These are phyloP conservation scores for Brienomyrus brachyistius DNA, from an alignment of 2,113 vertebrate genomes.

Conservation along the genomic window DNA sequence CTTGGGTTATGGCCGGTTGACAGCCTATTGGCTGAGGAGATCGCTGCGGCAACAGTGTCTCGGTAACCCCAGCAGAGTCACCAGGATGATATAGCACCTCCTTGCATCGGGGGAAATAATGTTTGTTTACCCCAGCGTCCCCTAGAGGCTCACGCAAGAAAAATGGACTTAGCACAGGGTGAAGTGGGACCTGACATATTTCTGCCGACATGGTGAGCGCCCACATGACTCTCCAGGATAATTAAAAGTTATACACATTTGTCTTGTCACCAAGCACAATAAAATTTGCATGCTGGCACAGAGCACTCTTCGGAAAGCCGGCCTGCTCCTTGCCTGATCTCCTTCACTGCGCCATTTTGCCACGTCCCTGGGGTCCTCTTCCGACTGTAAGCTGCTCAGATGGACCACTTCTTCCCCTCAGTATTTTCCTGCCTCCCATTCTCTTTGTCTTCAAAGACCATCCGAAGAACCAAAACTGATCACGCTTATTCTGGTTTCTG, in stretches of 20 bases:
- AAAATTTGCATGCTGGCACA: background rate
- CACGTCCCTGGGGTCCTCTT: background rate
- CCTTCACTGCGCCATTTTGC: background rate
- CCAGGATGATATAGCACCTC: background rate
- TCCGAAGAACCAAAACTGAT: background rate
- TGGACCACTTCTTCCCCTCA: background rate
- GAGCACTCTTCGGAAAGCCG: background rate
- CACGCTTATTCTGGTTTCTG: background rate
- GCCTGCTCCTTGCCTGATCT: background rate
- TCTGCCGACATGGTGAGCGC: background rate
- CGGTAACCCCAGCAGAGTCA: background rate
- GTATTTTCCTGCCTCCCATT: background rate
- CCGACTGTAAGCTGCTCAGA: background rate
- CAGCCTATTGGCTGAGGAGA: background rate
- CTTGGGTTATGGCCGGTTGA: background rate
- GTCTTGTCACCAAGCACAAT: background rate
- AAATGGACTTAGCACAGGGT: background rate
- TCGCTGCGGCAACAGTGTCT: background rate
- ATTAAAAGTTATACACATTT: constrained; percentile 4
- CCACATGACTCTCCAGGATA: background rate
- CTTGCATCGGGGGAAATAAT: background rate
- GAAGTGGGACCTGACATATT: background rate
- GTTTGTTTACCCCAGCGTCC: background rate
- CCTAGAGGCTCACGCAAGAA: background rate
- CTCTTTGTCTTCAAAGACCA: background rate